Evolutionary conservation across 2,888 invertebrate species (phyloP), one percentile per base, ranked within the genome.

Genomic region (Phytoseiulus persimilis): DNA sequence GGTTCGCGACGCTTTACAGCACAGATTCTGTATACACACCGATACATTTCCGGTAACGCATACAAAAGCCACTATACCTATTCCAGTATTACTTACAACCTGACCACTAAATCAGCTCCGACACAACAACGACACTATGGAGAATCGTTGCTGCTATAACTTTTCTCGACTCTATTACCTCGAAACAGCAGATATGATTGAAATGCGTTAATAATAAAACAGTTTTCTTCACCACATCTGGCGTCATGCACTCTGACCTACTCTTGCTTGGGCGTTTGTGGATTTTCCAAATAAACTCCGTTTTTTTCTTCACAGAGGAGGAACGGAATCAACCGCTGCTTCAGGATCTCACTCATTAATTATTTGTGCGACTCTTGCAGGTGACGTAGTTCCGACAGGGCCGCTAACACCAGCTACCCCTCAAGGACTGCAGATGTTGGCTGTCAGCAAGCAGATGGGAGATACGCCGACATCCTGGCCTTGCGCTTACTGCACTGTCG

Each of bases 361-460:
- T 65, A 2, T 65, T 2, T 18, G 65, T 65, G 65, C 33, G 87
- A 39, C 33, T 28, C 11, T 87, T 87, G 87, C 87, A 87, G 87
- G 87, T 45, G 87, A 87, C 45, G 87, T 87, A n/a, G 87, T 87
- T 33, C 87, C 87, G 31, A 87, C 39, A n/a, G 87, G 87, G 1
- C 87, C 87, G 33, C 45, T 87, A 18, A 87, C 87, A 23, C 39
- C 87, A 45, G 87, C 87, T 11, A 87, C 87, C 33, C 87, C 87
- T 9, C 87, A 87, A 45, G 87, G 87, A 32, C 31, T 87, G n/a
- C 87, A 87, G 87, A 87, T 87, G 87, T 45, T 87, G n/a, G 87
- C 45, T 11, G 87, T 45, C 39, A 87, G 32, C 32, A 87, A 87
- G 32, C 39, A 45, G n/a, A 6, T 87, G 87, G 87, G 87, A 87